Base-by-base conservation (phyloP, 2,888 invertebrate species). In the Cryptocephalus primarius region DNA sequence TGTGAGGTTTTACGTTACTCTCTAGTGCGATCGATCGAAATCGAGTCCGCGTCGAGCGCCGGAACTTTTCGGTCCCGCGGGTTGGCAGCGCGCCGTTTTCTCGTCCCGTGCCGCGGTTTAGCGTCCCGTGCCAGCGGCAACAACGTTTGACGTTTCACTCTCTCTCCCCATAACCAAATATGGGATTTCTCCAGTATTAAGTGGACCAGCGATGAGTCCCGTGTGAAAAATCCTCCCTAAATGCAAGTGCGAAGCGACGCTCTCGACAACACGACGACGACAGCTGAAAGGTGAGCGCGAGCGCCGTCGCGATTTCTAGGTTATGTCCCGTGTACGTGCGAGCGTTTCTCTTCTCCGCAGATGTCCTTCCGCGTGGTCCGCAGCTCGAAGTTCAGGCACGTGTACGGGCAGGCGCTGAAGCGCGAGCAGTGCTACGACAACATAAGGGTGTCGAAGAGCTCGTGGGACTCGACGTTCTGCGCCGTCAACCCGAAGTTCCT, bases 401-500 rank as follows among this genome's bases (percentile, higher is more conserved):
- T 96, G 67, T 80, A 79, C 65, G 92, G 91, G 59, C 88, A 88
- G 67, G 84, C 90, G 61, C 75, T 89, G 60, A 92, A 94, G 75
- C 81, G 95, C 70, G 95, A 96, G 70, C 90, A 92, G 74, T 95
- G 95, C 75, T 96, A 92, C 75, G 96, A 97, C 75, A 94, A 94
- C 73, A 85, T 97, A 65, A 78, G 93, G 69, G 94, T 96, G 55
- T 94, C 94, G 54, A 93, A 95, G 72, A 94, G 94, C 68, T 94
- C 95, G 45, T 96, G 96, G 89, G 97, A 97, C 71, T 92, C 94
- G 53, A 93, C 93, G 56, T 96, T 96, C 73, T 96, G 95, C 77
- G 92, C 94, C 58, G 95, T 96, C 62, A 97, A 97, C 75, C 96
- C 96, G 43, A 95, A 94, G 73, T 95, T 94, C 75, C 75, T 96